A percentile compares a stretch with the other conserved stretches of the same genome.
phyloP scores from a whole-genome alignment of 2,888 invertebrate genomes.

The Leptopilina myrica region DNA sequence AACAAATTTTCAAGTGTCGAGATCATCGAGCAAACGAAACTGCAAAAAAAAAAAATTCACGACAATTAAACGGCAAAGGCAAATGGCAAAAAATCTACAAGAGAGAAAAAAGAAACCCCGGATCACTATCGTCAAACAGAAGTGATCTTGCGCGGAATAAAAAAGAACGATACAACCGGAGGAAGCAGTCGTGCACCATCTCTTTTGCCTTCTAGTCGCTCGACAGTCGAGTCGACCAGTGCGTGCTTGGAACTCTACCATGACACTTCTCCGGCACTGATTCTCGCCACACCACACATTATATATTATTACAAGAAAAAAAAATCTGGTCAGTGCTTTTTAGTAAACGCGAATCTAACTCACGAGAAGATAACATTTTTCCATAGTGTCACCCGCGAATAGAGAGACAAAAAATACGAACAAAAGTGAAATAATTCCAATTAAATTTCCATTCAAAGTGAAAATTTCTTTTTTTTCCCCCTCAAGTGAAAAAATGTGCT shows the following conservation, averaged over 20 bases:
- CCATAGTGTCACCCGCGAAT: not conserved
- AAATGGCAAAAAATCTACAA: not conserved
- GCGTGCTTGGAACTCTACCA: constrained; percentile 34
- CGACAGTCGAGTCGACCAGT: constrained; percentile 36
- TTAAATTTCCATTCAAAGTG: not conserved
- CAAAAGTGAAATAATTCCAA: constrained; percentile 13
- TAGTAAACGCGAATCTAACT: not conserved
- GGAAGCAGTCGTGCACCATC: constrained; percentile 32
- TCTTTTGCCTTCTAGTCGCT: constrained; percentile 32
- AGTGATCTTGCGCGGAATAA: constrained; percentile 31
- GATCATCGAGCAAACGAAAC: not conserved
- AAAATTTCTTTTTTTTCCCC: too few relatives aligned
- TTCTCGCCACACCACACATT: constrained; percentile 5
- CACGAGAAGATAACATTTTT: not conserved
- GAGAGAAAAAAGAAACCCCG: not conserved
- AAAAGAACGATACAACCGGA: constrained; percentile 22
- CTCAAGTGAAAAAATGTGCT: constrained; percentile 12
- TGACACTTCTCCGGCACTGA: constrained; percentile 12
- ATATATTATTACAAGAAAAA: too few relatives aligned
- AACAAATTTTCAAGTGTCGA: constrained; percentile 42
- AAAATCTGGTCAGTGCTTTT: not conserved
- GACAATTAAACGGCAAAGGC: not conserved
- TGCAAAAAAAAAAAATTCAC: constrained; percentile 4
- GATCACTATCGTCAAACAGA: not conserved
- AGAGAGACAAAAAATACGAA: not conserved